A percentile compares a stretch with the other conserved stretches of the same genome.
These are phyloP conservation scores for Urocolius indicus DNA, from an alignment of 2,113 vertebrate species.

Conservation along the genomic window DNA sequence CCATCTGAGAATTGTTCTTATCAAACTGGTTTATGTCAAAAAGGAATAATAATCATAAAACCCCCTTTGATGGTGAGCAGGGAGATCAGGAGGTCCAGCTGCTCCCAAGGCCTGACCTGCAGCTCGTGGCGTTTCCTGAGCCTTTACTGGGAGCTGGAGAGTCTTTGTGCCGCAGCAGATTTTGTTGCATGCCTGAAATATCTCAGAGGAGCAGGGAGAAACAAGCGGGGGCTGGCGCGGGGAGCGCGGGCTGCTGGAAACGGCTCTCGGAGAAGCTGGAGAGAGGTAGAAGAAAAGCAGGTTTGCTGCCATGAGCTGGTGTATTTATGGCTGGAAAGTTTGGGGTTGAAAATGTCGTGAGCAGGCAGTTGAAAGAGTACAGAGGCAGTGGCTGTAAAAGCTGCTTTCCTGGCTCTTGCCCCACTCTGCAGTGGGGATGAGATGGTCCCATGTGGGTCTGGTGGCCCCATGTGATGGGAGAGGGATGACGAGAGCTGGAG, in stretches of 20 bases:
- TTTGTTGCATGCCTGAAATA: not conserved
- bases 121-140: not conserved
- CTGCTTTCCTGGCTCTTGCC: accelerated
- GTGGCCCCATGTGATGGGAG: not conserved
- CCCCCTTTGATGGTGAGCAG: not conserved
- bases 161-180: not conserved
- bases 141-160: not conserved
- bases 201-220: not conserved
- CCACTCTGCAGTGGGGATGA: accelerated
- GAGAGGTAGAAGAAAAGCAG: conserved; percentile 1
- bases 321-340: conserved; percentile 23
- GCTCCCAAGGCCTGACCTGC: not conserved
- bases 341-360: not conserved
- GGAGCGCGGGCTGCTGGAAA: not conserved
- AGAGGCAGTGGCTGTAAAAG: not conserved
- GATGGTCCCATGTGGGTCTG: accelerated
- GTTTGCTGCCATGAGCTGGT: not conserved
- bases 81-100: not conserved
- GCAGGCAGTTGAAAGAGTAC: not conserved
- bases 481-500: not conserved
- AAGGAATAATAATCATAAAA: conserved; percentile 20
- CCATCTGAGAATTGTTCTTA: conserved; percentile 33
- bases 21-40: not conserved
- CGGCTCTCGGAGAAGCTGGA: not conserved
- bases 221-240: accelerated